Percentiles rank a stretch among this genome's conserved stretches.
phyloP scores from a whole-genome alignment of 1,140 invertebrate species.

The Magallana gigas region DNA sequence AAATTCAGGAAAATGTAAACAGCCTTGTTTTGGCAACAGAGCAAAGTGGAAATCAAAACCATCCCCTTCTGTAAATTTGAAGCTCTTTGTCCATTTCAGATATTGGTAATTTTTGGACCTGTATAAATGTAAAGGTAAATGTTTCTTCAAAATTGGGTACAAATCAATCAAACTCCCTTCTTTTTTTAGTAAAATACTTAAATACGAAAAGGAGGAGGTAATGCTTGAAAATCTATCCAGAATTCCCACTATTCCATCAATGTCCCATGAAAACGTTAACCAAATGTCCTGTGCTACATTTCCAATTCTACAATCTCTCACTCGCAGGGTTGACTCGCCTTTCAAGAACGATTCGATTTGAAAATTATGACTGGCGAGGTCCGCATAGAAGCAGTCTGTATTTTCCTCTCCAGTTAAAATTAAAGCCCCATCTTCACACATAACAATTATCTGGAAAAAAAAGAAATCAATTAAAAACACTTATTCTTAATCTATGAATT shows the following conservation, averaged over 20 bases:
- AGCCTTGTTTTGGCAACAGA: neutral
- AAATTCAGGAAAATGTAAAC: neutral
- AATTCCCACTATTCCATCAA: constrained; percentile 22
- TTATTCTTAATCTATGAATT: too few relatives aligned
- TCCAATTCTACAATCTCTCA: constrained; percentile 5
- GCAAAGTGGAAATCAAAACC: constrained; percentile 20
- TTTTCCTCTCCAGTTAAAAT: neutral
- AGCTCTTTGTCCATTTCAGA: too few relatives aligned
- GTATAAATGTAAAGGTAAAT: constrained; percentile 1
- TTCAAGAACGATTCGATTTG: neutral
- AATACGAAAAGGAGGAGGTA: too few relatives aligned
- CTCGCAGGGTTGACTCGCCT: neutral
- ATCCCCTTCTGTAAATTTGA: neutral
- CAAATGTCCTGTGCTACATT: constrained; percentile 4
- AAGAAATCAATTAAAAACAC: too few relatives aligned
- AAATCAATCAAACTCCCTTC: constrained; percentile 1
- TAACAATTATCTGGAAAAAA: too few relatives aligned
- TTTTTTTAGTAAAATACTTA: neutral
- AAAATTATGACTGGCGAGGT: neutral
- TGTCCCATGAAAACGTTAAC: constrained; percentile 5
- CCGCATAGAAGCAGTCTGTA: neutral
- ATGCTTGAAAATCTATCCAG: too few relatives aligned
- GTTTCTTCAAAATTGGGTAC: constrained; percentile 18
- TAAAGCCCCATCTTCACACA: neutral
- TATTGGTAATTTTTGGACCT: neutral